Evolutionary conservation across 2,113 vertebrate species (phyloP), one percentile per base, ranked within the genome.

Genomic region (Pandion haliaetus): DNA sequence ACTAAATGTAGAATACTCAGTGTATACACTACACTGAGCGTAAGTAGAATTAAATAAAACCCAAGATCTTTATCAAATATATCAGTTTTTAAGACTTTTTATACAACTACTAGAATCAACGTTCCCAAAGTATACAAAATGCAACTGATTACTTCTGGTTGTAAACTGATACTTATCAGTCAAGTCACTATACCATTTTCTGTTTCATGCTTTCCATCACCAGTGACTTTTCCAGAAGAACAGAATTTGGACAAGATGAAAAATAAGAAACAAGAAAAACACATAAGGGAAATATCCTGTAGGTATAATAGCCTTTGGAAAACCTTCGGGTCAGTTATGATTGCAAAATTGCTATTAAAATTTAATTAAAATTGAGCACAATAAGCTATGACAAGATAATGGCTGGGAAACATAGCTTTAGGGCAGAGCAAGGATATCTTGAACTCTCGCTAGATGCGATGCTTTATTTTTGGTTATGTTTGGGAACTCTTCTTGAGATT

Each of bases 321-420:
- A 95, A 93, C 52, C 88, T 90, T 95, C 89, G 95, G 83, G 90
- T 96, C 96, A 95, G 93, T 55, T 63, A 88, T 94, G 88, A 94
- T 87, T 90, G 92, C 82, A 90, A 95, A 94, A 94, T 63, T 47
- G 40, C 80, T 95, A 97, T 58, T 90, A 93, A 82, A 70, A 52
- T 97, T 97, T 98, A 97, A 98, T 98, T 97, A 98, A 98, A 96
- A 95, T 90, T 96, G 94, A 97, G 94, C 81, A 90, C 93, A 97
- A 95, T 90, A 92, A 93, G 91, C 89, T 95, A 74, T 96, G 82
- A 97, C 96, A 97, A 93, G 81, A 84, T 81, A 90, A 96, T 54
- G 80, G 88, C 91, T 73, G 34, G 62, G 66, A 86, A 86, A 72
- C 3, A 7, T 85, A 86, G 82, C 77, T 52, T 9, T 78, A 95